phyloP scores from a whole-genome alignment of 2,113 vertebrate species.

The Chloroceryle aenea region DNA sequence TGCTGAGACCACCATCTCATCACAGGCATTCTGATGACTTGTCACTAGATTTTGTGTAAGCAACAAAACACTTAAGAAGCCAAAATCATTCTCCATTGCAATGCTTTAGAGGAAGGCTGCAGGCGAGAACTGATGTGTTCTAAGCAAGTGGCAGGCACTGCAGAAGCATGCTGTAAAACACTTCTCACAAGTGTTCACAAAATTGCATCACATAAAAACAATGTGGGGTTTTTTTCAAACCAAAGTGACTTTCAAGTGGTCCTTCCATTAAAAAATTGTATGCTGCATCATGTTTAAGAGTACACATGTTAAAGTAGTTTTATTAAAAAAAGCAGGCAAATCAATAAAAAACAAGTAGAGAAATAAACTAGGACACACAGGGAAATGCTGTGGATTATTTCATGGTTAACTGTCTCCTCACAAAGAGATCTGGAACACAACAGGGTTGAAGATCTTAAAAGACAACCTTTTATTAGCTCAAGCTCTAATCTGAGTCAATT shows the following conservation, averaged over 20 bases:
- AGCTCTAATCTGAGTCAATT: fast-evolving
- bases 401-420: not conserved
- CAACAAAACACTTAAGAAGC: conserved; percentile 14
- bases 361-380: not conserved
- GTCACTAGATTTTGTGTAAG: conserved; percentile 47
- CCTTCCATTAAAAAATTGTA: fast-evolving
- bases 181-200: not conserved
- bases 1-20: conserved; percentile 30
- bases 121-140: not conserved
- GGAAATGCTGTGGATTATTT: not conserved
- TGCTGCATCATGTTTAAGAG: not conserved
- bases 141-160: not conserved
- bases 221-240: not conserved
- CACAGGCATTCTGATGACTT: conserved; percentile 59
- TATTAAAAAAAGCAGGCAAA: not conserved
- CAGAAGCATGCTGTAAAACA: not conserved
- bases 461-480: not conserved
- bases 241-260: not conserved
- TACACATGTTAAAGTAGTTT: not conserved
- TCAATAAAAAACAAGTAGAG: not conserved
- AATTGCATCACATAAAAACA: not conserved
- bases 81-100: conserved; percentile 2
- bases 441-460: not conserved
- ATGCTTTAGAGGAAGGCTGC: not conserved
- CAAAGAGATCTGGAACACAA: not conserved